Conservation (phyloP, 2,113 vertebrate species). For the Vanacampus margaritifer region DNA sequence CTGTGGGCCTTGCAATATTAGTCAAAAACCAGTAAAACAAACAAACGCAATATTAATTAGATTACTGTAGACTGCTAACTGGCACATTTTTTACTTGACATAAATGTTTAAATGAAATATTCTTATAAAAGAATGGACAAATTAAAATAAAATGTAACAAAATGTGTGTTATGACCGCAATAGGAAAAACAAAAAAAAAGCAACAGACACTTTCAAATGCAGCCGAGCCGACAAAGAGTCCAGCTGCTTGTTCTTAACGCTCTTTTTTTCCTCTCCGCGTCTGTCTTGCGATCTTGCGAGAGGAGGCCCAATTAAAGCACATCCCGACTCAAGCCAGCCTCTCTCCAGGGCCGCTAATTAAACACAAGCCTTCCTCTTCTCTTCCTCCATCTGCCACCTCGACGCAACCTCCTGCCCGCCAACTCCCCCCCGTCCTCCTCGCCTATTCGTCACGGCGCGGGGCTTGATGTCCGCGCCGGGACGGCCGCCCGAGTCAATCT, state of each 20-base stretch:
- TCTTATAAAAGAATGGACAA: not conserved
- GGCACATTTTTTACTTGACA: too few relatives aligned
- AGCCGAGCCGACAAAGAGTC: slow-evolving; percentile 38
- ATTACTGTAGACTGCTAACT: too few relatives aligned
- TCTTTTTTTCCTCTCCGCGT: slow-evolving; percentile 16
- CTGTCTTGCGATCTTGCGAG: slow-evolving; percentile 34
- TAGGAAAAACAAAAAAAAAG: not conserved
- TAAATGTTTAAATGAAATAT: not conserved
- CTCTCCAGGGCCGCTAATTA: slow-evolving; percentile 73
- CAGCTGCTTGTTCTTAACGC: slow-evolving; percentile 27
- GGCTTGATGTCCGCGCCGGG: slow-evolving; percentile 65
- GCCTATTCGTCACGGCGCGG: slow-evolving; percentile 57
- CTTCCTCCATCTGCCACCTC: slow-evolving; percentile 42
- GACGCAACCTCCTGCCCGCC: slow-evolving; percentile 52
- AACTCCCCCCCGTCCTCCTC: slow-evolving; percentile 45
- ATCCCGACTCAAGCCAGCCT: slow-evolving; percentile 63
- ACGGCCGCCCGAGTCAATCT: slow-evolving; percentile 63
- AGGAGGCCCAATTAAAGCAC: slow-evolving; percentile 72
- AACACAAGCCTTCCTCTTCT: slow-evolving; percentile 58
- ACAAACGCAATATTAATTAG: too few relatives aligned
- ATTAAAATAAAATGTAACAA: not conserved
- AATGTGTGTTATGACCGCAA: not conserved
- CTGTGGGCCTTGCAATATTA: too few relatives aligned
- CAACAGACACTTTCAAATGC: not conserved
- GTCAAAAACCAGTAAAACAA: too few relatives aligned